Conservation (phyloP, 2,888 invertebrate genomes). For the Coenonympha glycerion region DNA sequence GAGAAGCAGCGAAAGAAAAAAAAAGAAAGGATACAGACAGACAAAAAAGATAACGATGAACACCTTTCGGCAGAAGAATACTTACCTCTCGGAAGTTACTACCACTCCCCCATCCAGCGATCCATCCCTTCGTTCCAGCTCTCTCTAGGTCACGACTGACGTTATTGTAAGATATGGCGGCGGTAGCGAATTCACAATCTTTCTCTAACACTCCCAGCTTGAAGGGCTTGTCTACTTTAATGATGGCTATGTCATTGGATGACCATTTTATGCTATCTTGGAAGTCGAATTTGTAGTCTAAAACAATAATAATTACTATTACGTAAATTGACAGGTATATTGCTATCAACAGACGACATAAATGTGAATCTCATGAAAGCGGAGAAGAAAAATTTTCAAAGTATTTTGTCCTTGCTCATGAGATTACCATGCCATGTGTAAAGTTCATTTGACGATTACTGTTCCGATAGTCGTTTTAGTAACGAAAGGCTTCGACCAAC, state of each 20-base stretch:
- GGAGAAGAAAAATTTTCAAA: too few species aligned
- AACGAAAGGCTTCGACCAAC: too few species aligned
- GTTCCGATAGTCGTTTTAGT: too few species aligned
- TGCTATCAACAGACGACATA: too few species aligned
- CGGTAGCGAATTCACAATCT: conserved; percentile 56
- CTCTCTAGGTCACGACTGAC: conserved; percentile 62
- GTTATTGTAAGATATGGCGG: conserved; percentile 56
- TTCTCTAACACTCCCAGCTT: conserved; percentile 56
- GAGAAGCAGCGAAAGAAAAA: too few species aligned
- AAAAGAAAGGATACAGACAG: too few species aligned
- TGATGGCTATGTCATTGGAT: conserved; percentile 67
- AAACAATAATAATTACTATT: conserved; percentile 1
- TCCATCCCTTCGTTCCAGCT: conserved; percentile 60
- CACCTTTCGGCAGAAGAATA: neutral
- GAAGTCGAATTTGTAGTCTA: conserved; percentile 70
- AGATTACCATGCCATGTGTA: too few species aligned
- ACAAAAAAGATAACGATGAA: neutral
- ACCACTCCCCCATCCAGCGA: conserved; percentile 68
- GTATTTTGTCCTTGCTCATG: too few species aligned
- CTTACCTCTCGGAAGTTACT: conserved; percentile 64
- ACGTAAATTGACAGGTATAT: too few species aligned
- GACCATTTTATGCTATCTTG: conserved; percentile 72
- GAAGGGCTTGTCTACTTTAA: conserved; percentile 63
- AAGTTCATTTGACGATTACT: too few species aligned
- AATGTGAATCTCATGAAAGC: too few species aligned